A percentile compares a stretch with the other conserved stretches of the same genome.
Conservation (phyloP, 23 tunicate species). For the Pegea sp. region DNA sequence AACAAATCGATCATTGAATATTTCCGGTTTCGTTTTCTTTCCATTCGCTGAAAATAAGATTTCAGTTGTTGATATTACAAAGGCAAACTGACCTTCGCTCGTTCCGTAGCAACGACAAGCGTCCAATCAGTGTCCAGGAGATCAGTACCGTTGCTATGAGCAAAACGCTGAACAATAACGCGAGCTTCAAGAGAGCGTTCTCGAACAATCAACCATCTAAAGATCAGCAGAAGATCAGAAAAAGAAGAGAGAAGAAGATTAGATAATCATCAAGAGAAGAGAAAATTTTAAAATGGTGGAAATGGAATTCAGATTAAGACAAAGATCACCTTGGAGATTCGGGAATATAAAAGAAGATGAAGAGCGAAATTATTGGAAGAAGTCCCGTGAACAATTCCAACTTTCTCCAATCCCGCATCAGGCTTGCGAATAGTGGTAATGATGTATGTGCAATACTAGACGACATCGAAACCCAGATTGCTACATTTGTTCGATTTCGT, state of each 20-base stretch:
- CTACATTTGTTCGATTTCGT: constrained; percentile 9
- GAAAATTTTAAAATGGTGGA: neutral
- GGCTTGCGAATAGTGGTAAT: constrained; percentile 31
- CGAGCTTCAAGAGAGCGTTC: constrained; percentile 27
- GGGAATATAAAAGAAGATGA: constrained; percentile 20
- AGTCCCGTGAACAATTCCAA: constrained; percentile 5
- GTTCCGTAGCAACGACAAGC: constrained; percentile 16
- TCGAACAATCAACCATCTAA: constrained; percentile 29
- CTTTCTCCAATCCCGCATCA: constrained; percentile 27
- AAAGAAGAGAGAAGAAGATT: neutral
- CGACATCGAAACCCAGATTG: neutral
- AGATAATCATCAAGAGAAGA: too few relatives aligned
- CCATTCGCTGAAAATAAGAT: neutral
- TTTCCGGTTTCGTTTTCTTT: constrained; percentile 3
- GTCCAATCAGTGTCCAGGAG: constrained; percentile 38
- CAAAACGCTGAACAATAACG: constrained; percentile 13
- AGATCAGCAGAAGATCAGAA: neutral
- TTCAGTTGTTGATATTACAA: too few relatives aligned
- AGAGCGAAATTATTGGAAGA: constrained; percentile 5
- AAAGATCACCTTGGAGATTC: constrained; percentile 29
- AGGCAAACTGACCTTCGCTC: constrained; percentile 18
- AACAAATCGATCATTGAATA: constrained; percentile 21
- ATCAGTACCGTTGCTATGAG: constrained; percentile 12
- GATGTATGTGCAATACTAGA: constrained; percentile 13
- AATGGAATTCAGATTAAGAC: neutral